Evolutionary conservation across 2,888 invertebrate genomes (phyloP).

Genomic region (Tinea trinotella): DNA sequence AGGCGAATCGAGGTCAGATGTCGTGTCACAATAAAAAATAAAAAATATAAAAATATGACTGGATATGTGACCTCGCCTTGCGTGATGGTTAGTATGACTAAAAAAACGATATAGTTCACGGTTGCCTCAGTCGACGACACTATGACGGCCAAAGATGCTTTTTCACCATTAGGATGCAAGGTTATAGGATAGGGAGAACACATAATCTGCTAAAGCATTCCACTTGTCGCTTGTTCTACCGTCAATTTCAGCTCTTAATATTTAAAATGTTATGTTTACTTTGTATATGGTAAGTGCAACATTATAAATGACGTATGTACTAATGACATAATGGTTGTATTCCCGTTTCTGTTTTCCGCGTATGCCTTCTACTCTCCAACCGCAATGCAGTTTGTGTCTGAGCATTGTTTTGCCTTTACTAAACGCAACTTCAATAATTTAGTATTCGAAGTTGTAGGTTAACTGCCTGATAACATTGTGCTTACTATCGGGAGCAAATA

Average conservation of each 20-base stretch:
- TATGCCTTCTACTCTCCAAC: conserved; percentile 20
- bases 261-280: neutral
- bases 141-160: too few species aligned
- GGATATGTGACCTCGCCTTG: too few species aligned
- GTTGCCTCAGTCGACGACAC: too few species aligned
- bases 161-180: too few species aligned
- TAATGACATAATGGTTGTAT: conserved; percentile 3
- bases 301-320: neutral
- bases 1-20: too few species aligned
- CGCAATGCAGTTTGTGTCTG: conserved; percentile 43
- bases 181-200: too few species aligned
- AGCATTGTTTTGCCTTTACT: conserved; percentile 11
- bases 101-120: too few species aligned
- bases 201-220: too few species aligned
- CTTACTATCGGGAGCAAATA: too few species aligned
- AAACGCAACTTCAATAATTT: conserved; percentile 14
- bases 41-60: neutral
- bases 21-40: neutral
- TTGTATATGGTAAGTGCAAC: neutral
- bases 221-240: too few species aligned
- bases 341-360: neutral
- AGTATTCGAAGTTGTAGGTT: conserved; percentile 5
- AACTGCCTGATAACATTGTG: conserved; percentile 5
- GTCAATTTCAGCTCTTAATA: neutral
- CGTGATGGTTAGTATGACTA: too few species aligned